phyloP scores from a whole-genome alignment of 2,888 invertebrate species.

The Archips crataeganus region DNA sequence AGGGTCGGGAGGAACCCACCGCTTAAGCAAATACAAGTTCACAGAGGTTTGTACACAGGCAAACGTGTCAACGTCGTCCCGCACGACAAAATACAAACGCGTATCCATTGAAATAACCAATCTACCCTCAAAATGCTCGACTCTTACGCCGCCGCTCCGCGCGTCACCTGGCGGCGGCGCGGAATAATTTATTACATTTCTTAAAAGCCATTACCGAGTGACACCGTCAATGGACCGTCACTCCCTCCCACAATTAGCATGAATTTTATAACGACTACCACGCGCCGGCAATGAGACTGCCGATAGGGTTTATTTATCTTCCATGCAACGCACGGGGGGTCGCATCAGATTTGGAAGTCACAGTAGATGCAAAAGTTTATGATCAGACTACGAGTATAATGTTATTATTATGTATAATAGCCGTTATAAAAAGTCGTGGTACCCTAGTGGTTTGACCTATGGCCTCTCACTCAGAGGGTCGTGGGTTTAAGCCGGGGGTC shows the following conservation, averaged over 20 bases:
- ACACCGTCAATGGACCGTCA: slow-evolving; percentile 78
- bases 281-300: slow-evolving; percentile 34
- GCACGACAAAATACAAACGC: too few relatives aligned
- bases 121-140: slow-evolving; percentile 10
- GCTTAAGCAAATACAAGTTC: too few relatives aligned
- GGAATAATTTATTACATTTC: slow-evolving; percentile 85
- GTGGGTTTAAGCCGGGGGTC: too few relatives aligned
- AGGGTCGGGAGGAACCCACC: too few relatives aligned
- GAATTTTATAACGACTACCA: slow-evolving; percentile 60
- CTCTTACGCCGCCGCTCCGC: slow-evolving; percentile 57
- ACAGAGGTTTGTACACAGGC: too few relatives aligned
- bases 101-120: not conserved
- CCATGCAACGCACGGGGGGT: slow-evolving; percentile 18
- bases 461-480: too few relatives aligned
- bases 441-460: too few relatives aligned
- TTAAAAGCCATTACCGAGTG: slow-evolving; percentile 84
- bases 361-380: not conserved
- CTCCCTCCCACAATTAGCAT: slow-evolving; percentile 77
- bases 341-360: not conserved
- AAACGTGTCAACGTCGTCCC: too few relatives aligned
- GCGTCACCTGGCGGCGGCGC: slow-evolving; percentile 77
- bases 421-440: too few relatives aligned
- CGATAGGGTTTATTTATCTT: slow-evolving; percentile 24
- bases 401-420: too few relatives aligned
- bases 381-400: not conserved